Base-by-base conservation (phyloP, 2,888 invertebrate genomes). In the Philaethria dido region DNA sequence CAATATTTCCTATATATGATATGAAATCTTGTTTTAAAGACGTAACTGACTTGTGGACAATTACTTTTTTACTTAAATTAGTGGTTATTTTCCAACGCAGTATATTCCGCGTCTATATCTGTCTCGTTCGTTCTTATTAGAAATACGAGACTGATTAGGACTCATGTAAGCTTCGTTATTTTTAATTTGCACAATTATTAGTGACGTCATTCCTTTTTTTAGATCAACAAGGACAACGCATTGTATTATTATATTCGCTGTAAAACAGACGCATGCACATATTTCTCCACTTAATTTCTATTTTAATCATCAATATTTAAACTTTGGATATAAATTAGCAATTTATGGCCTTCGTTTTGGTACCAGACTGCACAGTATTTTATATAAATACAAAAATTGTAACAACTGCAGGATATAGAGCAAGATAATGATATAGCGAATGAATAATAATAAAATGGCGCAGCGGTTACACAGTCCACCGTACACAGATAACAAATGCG, bases 81-180 rank as follows among this genome's bases (percentile, higher is more conserved):
- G 11, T 50, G 9, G 9, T 50, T 50, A 50, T n/a, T 50, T 50
- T 50, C 22, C 14, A 50, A 29, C 3, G 25, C 14, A 11, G n/a
- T 50, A 29, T 11, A 50, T 6, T 16, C 47, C 25, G 14, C 3
- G 29, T 9, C 3, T 16, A 29, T 50, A 50, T 25, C 16, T 25
- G 25, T 50, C 50, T 29, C 50, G 8, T 16, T 50, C 50, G n/a
- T 29, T 50, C 50, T 11, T 50, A 50, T 29, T 29, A 16, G 50
- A 50, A 50, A 50, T 50, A 50, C 29, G 29, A 50, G 50, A 50
- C 50, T 50, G 50, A 50, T 50, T 50, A 50, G 50, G n/a, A 29
- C n/a, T 50, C 25, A 29, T 1, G 25, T 1, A 1, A 25, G 50
- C 50, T 29, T 50, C 50, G 50, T 50, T 25, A 25, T 50, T 50